phyloP scores from a whole-genome alignment of 2,113 vertebrate species.

The Polypterus senegalus region DNA sequence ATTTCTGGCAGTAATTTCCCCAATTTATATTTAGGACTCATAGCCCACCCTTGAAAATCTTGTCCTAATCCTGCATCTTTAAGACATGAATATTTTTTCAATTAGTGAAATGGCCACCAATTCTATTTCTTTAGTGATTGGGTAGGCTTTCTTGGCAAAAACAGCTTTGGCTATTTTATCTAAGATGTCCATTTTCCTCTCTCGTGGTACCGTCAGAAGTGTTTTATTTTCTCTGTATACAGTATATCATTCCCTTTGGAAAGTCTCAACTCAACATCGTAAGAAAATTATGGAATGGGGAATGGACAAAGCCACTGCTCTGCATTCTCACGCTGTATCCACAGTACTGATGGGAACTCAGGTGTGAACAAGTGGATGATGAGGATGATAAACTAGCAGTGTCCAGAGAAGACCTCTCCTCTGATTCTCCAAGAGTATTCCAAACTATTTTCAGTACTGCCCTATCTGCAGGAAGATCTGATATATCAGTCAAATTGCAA shows the following conservation, averaged over 20 bases:
- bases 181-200: conserved; percentile 1
- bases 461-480: conserved; percentile 7
- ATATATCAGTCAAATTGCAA: conserved; percentile 13
- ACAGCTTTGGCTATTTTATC: conserved; percentile 17
- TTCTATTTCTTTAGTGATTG: conserved; percentile 12
- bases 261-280: conserved; percentile 14
- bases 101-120: conserved; percentile 16
- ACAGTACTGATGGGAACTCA: background rate
- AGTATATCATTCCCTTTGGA: conserved; percentile 10
- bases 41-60: conserved; percentile 13
- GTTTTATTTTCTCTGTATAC: conserved; percentile 15
- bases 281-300: conserved; percentile 14
- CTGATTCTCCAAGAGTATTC: background rate
- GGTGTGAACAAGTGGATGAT: background rate
- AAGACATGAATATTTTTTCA: conserved; percentile 19
- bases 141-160: conserved; percentile 16
- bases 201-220: conserved; percentile 7
- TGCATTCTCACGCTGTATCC: conserved; percentile 10
- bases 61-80: conserved; percentile 8
- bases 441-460: conserved; percentile 10
- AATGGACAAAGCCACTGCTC: conserved; percentile 16
- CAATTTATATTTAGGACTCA: conserved; percentile 16
- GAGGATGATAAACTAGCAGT: background rate
- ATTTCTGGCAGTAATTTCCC: conserved; percentile 16
- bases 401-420: too few relatives aligned